Evolutionary conservation across 2,888 invertebrate genomes (phyloP), one percentile per base, ranked within the genome.

Genomic region (Nemotelus pantherinus): DNA sequence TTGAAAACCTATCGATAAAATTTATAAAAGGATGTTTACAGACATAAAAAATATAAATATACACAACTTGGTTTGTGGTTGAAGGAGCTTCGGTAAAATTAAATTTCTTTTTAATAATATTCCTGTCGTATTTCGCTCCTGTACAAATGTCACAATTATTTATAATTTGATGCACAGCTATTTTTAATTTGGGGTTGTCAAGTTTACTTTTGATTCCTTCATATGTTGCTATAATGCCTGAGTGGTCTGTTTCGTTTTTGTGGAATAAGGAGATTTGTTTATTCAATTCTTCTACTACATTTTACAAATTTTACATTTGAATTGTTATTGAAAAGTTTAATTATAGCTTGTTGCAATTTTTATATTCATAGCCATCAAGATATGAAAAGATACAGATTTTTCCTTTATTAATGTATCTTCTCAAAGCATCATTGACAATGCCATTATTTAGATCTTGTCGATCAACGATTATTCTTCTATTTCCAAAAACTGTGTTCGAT

Each of bases 401-500:
- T 50, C 50, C 50, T 50, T 50, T 50, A 9, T 5, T 50, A 50
- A 50, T 50, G 9, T 50, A 50, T 50, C 50, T 50, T 7, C 50
- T 5, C 9, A 50, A 9, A 50, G 1, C 1, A 50, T 50, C 50
- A 50, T 9, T 50, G 9, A 50, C 6, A 50, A 7, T 50, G 5
- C 50, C 50, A 9, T 50, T 50, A 7, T 50, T 9, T 5, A 50
- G 9, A 50, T 50, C 50, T 50, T 50, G 50, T 50, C 6, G 5
- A 50, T 50, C 50, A 1, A 50, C 79, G 58, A 81, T 79, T 70
- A 67, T 77, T 77, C 80, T 80, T 0, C 67, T 77, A 6, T 80
- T 67, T 41, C 45, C 3, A 44, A 44, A n/a, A 43, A 70, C 45
- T 78, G 1, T 2, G n/a, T 71, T 77, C 25, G 25, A 25, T 25